Base-by-base conservation (phyloP, 2,888 invertebrate genomes). In the Oxystoma pomonae region DNA sequence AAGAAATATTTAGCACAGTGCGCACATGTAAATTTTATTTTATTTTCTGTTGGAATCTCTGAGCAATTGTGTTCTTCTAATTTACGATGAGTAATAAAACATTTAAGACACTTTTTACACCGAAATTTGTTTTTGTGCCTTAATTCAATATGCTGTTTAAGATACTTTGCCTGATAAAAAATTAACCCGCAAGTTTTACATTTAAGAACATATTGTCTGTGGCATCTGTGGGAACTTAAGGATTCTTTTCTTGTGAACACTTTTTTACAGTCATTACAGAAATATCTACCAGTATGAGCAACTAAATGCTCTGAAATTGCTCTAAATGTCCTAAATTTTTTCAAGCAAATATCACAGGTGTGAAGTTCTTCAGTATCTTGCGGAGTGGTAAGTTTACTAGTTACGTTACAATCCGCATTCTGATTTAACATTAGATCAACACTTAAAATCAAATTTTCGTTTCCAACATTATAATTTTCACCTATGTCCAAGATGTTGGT, bases 251-350 rank as follows among this genome's bases (percentile, higher is more conserved):
- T 75, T 20, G 79, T 76, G 73, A 83, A 83, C 56, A 82, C 81
- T 67, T 77, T 78, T 61, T 77, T 71, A 66, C 82, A 83, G 18
- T 75, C 67, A 7, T 72, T 65, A 70, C 85, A 85, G 53, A 79
- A 77, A 70, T 80, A 82, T 64, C 81, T 80, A 1, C 82, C 83
- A 2, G 82, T 81, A 69, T 86, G 85, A 61, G 80, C 79, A 20
- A 79, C 78, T 68, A 85, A 77, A 72, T 86, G 86, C n/a, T 68
- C 62, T 20, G 75, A 64, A 2, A 78, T 64, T 18, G 67, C 64
- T 58, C 64, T 68, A 55, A 70, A 58, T 65, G 74, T 76, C 1
- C 68, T 64, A 67, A 78, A 79, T 16, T 67, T 70, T 62, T 73
- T 77, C 58, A 76, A 67, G 66, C 79, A 79, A 63, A 79, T 74